Conservation (phyloP, 2,888 invertebrate genomes). For the Idaea aversata region DNA sequence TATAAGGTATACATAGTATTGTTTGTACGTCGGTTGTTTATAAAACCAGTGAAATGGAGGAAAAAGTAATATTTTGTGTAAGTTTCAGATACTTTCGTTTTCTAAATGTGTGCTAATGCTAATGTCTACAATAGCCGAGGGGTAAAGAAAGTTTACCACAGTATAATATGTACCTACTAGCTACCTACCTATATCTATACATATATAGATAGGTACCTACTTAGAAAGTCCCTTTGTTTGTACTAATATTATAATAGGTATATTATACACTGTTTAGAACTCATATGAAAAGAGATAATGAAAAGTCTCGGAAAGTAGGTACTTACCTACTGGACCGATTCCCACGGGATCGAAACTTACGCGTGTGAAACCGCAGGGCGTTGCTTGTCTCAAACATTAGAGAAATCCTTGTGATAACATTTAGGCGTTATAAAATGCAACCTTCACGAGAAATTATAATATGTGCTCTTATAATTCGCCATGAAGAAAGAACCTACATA, state of each 20-base stretch:
- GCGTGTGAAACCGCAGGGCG: too few relatives aligned
- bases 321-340: too few relatives aligned
- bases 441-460: background rate
- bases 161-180: background rate
- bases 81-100: conserved; percentile 35
- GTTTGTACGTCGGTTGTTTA: background rate
- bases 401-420: conserved; percentile 9
- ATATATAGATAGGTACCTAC: conserved; percentile 8
- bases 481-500: too few relatives aligned
- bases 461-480: background rate
- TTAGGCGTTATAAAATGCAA: background rate
- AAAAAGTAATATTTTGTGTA: background rate
- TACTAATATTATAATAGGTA: too few relatives aligned
- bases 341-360: too few relatives aligned
- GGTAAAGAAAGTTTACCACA: conserved; percentile 24
- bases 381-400: too few relatives aligned
- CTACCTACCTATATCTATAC: background rate
- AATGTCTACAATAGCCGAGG: conserved; percentile 26
- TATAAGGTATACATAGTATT: background rate
- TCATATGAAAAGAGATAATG: too few relatives aligned
- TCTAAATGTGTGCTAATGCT: conserved; percentile 25
- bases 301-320: too few relatives aligned
- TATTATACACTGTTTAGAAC: too few relatives aligned
- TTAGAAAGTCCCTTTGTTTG: conserved; percentile 19
- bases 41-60: background rate